Base-by-base conservation (phyloP, 1,140 invertebrate species). In the Zaprionus kolodkinae region DNA sequence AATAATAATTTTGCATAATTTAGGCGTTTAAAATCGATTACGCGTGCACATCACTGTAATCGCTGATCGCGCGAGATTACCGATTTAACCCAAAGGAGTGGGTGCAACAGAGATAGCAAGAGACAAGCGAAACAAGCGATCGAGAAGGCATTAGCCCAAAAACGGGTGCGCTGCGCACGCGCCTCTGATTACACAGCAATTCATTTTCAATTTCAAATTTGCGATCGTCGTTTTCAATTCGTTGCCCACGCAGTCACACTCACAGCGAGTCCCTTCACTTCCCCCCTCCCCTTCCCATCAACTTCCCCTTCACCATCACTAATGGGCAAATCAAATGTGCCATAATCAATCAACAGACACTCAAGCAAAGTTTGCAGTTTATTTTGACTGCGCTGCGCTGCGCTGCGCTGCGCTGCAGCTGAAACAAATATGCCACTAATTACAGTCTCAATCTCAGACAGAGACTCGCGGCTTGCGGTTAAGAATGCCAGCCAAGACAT, bases 391-490 rank as follows among this genome's bases (percentile, higher is more conserved):
- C 72, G 10, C 40, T 45, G 40, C 40, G 15, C 27, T 30, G 27
- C 27, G 27, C 27, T 30, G 27, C 25, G 25, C 25, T 4, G 40
- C 67, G 57, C 63, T 76, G 79, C 79, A 79, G 84, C 84, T 88
- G 84, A 80, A 88, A 88, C 81, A 88, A 88, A 88, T 88, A 89
- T 88, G 85, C 84, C 84, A 89, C 84, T 88, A 88, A 88, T 88
- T 88, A 89, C 85, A 84, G 85, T 70, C 56, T 66, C 72, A 79
- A 45, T 60, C 78, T 35, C 60, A 66, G 60, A 10, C 55, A 21
- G 55, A 54, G 33, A 38, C 30, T 48, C 52, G 62, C 30, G 48
- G 72, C 52, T 88, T 80, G 74, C 74, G 78, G 78, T 70, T 84
- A 74, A 85, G 81, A 85, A 85, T 84, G 81, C 81, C 81, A 77